Conservation (phyloP, 2,888 invertebrate species). For the Meiosimyza platycephala region DNA sequence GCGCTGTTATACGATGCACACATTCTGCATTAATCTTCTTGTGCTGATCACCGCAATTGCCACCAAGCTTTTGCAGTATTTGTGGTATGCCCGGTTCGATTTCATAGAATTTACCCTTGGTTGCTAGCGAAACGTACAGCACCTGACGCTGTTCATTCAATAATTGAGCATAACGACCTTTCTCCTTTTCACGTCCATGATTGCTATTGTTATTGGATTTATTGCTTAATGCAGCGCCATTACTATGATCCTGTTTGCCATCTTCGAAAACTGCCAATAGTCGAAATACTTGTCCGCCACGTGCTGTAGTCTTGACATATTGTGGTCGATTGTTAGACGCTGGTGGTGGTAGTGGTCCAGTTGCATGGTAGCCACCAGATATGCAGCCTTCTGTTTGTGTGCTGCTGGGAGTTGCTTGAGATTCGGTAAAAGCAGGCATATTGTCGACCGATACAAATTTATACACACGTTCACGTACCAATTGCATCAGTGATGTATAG, state of each 20-base stretch:
- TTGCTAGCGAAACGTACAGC: constrained; percentile 80
- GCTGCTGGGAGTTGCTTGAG: constrained; percentile 58
- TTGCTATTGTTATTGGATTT: constrained; percentile 47
- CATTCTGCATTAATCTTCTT: constrained; percentile 65
- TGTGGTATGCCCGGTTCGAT: constrained; percentile 72
- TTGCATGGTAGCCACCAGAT: constrained; percentile 42
- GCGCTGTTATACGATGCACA: constrained; percentile 63
- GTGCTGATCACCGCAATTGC: constrained; percentile 49
- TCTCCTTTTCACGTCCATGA: constrained; percentile 65
- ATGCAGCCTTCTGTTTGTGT: constrained; percentile 44
- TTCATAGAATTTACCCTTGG: constrained; percentile 80
- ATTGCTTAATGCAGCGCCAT: constrained; percentile 42
- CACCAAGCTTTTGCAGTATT: constrained; percentile 59
- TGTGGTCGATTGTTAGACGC: constrained; percentile 62
- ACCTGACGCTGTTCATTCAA: constrained; percentile 78
- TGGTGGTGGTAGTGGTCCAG: constrained; percentile 38
- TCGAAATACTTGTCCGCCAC: constrained; percentile 79
- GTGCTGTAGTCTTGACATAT: constrained; percentile 78
- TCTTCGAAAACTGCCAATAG: constrained; percentile 82
- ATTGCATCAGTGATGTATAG: constrained; percentile 74
- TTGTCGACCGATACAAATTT: constrained; percentile 68
- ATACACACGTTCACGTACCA: constrained; percentile 75
- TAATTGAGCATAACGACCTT: constrained; percentile 77
- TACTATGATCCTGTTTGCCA: constrained; percentile 67
- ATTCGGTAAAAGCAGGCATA: constrained; percentile 66